phyloP scores from a whole-genome alignment of 2,113 vertebrate species.

The Leptobrachium ailaonicum region DNA sequence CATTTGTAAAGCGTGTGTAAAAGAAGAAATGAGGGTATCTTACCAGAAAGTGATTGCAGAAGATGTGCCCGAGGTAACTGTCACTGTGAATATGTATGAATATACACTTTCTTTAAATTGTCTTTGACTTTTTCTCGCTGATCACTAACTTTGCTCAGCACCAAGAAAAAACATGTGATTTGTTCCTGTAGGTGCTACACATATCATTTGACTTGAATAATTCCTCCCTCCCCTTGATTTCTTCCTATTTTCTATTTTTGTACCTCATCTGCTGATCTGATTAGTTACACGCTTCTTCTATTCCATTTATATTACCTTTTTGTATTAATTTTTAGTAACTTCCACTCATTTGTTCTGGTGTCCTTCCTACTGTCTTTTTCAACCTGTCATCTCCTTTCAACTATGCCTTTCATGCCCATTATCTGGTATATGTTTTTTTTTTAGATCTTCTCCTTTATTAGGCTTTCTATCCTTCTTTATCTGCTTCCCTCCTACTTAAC shows the following conservation, averaged over 20 bases:
- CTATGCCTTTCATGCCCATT: background rate
- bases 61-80: background rate
- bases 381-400: background rate
- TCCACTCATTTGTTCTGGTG: background rate
- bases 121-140: background rate
- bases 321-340: no score
- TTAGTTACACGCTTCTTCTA: no score
- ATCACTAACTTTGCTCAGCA: slow-evolving; percentile 4
- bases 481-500: background rate
- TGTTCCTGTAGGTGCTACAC: background rate
- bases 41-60: background rate
- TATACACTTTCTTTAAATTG: background rate
- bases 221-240: background rate
- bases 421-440: background rate
- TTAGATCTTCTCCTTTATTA: background rate
- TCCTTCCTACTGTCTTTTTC: background rate
- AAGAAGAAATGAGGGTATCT: background rate
- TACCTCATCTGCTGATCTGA: no score
- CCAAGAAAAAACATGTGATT: no score
- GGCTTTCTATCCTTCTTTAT: background rate
- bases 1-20: background rate
- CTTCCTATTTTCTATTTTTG: background rate
- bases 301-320: no score
- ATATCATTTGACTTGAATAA: background rate
- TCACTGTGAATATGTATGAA: background rate